phyloP scores from a whole-genome alignment of 1,140 invertebrate genomes.

The Panonychus citri region DNA sequence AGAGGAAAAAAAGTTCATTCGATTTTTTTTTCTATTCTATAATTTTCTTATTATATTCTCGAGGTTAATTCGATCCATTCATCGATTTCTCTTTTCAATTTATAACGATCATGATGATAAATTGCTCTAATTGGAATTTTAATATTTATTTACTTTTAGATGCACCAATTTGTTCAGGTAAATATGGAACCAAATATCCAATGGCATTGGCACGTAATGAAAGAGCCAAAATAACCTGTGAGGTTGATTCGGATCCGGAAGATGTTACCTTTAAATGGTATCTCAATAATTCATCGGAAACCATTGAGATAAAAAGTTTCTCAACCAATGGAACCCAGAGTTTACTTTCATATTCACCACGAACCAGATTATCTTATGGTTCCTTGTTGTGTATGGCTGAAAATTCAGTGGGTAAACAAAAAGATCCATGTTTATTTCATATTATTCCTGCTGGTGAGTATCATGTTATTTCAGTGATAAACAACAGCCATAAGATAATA shows the following conservation, averaged over 20 bases:
- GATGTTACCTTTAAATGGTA: constrained; percentile 17
- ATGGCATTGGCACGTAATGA: constrained; percentile 55
- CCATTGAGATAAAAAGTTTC: constrained; percentile 36
- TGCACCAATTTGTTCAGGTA: constrained; percentile 29
- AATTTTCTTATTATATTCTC: too few species aligned
- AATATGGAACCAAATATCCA: constrained; percentile 36
- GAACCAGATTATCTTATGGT: constrained; percentile 16
- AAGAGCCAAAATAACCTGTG: constrained; percentile 52
- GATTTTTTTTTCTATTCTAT: too few species aligned
- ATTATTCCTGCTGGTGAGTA: constrained; percentile 13
- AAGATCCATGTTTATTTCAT: constrained; percentile 16
- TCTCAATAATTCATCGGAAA: constrained; percentile 25
- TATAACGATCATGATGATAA: too few species aligned
- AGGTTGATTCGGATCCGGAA: constrained; percentile 54
- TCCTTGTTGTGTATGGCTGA: constrained; percentile 15
- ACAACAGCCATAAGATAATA: too few species aligned
- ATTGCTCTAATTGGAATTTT: too few species aligned
- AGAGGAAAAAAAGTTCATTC: too few species aligned
- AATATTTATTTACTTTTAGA: constrained; percentile 23
- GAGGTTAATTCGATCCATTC: background rate
- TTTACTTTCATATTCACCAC: background rate
- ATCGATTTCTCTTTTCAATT: background rate
- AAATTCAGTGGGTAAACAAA: constrained; percentile 17
- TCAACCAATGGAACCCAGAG: background rate
- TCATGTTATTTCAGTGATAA: too few species aligned